Conservation (phyloP, 2,797 vertebrate species). For the Enteromius afrohamiltoni region DNA sequence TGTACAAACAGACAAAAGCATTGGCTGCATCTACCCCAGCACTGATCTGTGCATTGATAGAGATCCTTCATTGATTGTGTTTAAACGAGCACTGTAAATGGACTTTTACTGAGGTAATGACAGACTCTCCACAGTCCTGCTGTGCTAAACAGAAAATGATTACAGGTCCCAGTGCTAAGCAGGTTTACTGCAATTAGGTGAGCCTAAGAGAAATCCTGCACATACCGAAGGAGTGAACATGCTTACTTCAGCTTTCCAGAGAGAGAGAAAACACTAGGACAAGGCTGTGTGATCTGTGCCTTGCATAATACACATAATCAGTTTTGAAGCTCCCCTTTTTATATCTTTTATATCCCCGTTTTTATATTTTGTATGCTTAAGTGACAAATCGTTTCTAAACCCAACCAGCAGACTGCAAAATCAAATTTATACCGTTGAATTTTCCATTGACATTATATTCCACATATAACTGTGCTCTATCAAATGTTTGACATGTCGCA, state of each 20-base stretch:
- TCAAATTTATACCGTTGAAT: neutral
- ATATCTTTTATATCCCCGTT: neutral
- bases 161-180: slow-evolving; percentile 57
- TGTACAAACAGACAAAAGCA: neutral
- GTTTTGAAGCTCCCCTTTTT: neutral
- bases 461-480: no score
- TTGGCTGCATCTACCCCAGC: neutral
- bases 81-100: slow-evolving; percentile 57
- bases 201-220: slow-evolving; percentile 44
- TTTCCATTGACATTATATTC: neutral
- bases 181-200: slow-evolving; percentile 53
- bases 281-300: slow-evolving; percentile 51
- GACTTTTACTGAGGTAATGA: slow-evolving; percentile 59
- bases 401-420: neutral
- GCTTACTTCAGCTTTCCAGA: slow-evolving; percentile 41
- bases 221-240: slow-evolving; percentile 39
- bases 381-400: neutral
- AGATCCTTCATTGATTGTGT: slow-evolving; percentile 52
- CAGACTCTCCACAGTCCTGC: slow-evolving; percentile 50
- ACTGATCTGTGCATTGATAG: slow-evolving; percentile 43
- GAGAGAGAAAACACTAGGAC: slow-evolving; percentile 29
- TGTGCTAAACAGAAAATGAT: slow-evolving; percentile 57
- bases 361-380: neutral
- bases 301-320: slow-evolving; percentile 1
- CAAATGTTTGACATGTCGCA: neutral